phyloP scores from a whole-genome alignment of 2,888 invertebrate species.

The Cryptocephalus primarius region DNA sequence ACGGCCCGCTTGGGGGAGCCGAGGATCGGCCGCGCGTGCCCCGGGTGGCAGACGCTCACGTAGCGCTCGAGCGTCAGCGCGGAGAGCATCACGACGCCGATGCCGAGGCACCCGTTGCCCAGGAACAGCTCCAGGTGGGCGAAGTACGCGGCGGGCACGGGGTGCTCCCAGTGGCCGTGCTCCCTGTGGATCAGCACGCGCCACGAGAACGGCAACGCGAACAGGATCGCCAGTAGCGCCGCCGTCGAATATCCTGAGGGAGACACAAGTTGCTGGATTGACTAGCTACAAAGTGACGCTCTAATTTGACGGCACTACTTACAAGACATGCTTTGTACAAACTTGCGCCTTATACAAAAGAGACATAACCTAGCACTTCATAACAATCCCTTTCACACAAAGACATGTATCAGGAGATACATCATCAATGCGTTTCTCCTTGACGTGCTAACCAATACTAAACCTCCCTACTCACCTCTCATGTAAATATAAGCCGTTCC shows the following conservation, averaged over 20 bases:
- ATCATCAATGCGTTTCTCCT: too few species aligned
- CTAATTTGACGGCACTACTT: too few species aligned
- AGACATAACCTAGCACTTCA: too few species aligned
- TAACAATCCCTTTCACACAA: too few species aligned
- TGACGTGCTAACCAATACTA: too few species aligned
- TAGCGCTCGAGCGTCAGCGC: slow-evolving; percentile 64
- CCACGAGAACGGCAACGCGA: slow-evolving; percentile 58
- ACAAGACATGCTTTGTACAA: too few species aligned
- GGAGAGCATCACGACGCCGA: slow-evolving; percentile 67
- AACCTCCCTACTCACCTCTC: slow-evolving; percentile 60
- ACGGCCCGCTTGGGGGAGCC: slow-evolving; percentile 54
- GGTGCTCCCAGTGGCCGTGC: slow-evolving; percentile 52
- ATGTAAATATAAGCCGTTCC: slow-evolving; percentile 73
- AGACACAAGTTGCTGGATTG: too few species aligned
- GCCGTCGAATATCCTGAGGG: slow-evolving; percentile 64
- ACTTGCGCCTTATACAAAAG: too few species aligned
- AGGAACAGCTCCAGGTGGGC: slow-evolving; percentile 59
- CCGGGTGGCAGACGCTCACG: slow-evolving; percentile 64
- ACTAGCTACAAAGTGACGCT: too few species aligned
- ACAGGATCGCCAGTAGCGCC: slow-evolving; percentile 59
- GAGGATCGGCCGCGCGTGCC: slow-evolving; percentile 49
- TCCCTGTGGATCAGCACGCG: slow-evolving; percentile 55
- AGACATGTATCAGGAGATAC: too few species aligned
- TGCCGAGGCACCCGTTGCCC: slow-evolving; percentile 60
- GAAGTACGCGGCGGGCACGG: slow-evolving; percentile 56